Conservation (phyloP, 2,888 invertebrate genomes). For the Empis stercorea region DNA sequence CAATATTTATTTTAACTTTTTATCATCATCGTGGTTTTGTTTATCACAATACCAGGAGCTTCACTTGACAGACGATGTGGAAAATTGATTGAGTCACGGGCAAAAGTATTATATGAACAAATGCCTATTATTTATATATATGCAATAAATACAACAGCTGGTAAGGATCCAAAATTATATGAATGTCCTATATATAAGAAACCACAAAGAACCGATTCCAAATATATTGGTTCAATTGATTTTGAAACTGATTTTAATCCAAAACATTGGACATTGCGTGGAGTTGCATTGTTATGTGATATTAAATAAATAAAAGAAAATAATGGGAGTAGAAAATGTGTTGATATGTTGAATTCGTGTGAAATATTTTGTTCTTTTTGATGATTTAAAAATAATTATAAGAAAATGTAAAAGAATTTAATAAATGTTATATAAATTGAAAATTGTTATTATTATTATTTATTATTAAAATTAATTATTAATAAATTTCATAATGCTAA, state of each 20-base stretch:
- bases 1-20: too few species aligned
- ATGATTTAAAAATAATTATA: too few species aligned
- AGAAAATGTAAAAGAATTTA: too few species aligned
- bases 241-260: slow-evolving; percentile 88
- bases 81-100: slow-evolving; percentile 82
- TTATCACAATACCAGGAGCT: slow-evolving; percentile 41
- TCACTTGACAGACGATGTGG: slow-evolving; percentile 77
- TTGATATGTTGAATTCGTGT: too few species aligned
- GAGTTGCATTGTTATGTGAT: slow-evolving; percentile 92
- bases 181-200: slow-evolving; percentile 96
- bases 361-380: too few species aligned
- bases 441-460: too few species aligned
- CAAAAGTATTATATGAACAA: slow-evolving; percentile 86
- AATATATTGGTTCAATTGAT: slow-evolving; percentile 90
- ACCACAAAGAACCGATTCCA: slow-evolving; percentile 85
- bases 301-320: slow-evolving; percentile 56
- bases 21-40: too few species aligned
- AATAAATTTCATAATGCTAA: too few species aligned
- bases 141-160: slow-evolving; percentile 85
- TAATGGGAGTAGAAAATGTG: too few species aligned
- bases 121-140: slow-evolving; percentile 96
- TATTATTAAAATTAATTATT: too few species aligned
- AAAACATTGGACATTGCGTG: slow-evolving; percentile 87
- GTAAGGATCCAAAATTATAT: slow-evolving; percentile 81
- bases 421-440: too few species aligned